phyloP scores from a whole-genome alignment of 2,797 vertebrate species.

The Carapus acus region DNA sequence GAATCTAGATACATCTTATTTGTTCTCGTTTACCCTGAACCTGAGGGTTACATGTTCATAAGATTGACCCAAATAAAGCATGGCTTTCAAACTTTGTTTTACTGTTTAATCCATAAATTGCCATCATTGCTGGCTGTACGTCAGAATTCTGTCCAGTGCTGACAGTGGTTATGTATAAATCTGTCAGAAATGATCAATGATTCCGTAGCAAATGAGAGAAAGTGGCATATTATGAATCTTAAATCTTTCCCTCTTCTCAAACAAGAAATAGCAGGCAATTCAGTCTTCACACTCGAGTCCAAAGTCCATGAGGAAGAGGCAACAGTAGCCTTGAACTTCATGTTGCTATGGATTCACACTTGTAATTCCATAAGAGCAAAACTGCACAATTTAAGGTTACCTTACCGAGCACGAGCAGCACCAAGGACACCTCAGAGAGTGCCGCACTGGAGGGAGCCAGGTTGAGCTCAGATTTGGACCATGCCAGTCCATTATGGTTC shows the following conservation, averaged over 20 bases:
- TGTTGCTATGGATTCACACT: not conserved
- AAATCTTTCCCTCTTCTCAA: not conserved
- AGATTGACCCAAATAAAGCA: too few species aligned
- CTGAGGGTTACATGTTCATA: too few species aligned
- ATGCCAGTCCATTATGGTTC: constrained; percentile 82
- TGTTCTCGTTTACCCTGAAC: too few species aligned
- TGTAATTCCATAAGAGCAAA: not conserved
- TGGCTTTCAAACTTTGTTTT: too few species aligned
- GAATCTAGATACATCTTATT: too few species aligned
- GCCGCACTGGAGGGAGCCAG: constrained; percentile 68
- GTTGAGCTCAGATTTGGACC: constrained; percentile 78
- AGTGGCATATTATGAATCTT: too few species aligned
- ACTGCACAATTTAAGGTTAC: not conserved
- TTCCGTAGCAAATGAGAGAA: too few species aligned
- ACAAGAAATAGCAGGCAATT: not conserved
- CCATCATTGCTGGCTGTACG: too few species aligned
- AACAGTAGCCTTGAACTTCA: not conserved
- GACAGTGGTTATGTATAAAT: not conserved
- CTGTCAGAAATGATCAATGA: not conserved
- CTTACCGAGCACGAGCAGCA: constrained; percentile 89
- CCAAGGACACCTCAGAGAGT: constrained; percentile 81
- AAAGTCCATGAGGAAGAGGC: constrained; percentile 2
- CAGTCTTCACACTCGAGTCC: not conserved
- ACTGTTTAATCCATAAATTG: too few species aligned
- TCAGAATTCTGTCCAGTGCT: too few species aligned